Conservation (phyloP, 2,888 invertebrate species). For the Melikaiella ostensackeni region DNA sequence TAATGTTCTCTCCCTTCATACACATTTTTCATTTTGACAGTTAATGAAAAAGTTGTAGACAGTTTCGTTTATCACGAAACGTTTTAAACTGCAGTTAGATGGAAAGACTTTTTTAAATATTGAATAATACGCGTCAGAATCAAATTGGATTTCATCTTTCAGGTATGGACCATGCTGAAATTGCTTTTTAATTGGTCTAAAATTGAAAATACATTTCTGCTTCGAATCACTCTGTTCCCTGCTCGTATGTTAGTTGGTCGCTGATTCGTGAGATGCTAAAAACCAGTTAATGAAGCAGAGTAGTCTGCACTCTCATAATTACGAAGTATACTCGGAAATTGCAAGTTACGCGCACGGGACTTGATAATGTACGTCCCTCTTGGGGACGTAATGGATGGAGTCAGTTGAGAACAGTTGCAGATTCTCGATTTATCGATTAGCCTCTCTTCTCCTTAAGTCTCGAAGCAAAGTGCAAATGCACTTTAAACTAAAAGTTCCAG, state of each 20-base stretch:
- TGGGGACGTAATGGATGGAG: conserved; percentile 31
- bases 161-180: neutral
- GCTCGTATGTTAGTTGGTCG: neutral
- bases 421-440: conserved; percentile 34
- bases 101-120: neutral
- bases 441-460: neutral
- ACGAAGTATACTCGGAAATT: conserved; percentile 47
- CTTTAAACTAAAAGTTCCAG: neutral
- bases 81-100: too few relatives aligned
- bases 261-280: conserved; percentile 10
- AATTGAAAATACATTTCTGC: conserved; percentile 11
- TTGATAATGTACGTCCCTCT: conserved; percentile 42
- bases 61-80: too few relatives aligned
- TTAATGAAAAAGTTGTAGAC: neutral
- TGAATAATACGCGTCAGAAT: neutral
- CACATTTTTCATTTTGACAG: too few relatives aligned
- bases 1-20: too few relatives aligned
- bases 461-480: neutral
- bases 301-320: conserved; percentile 36
- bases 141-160: neutral
- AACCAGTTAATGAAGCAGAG: conserved; percentile 16
- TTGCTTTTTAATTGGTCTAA: conserved; percentile 1
- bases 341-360: conserved; percentile 46
- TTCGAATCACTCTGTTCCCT: neutral
- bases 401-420: conserved; percentile 23